Evolutionary conservation across 2,797 vertebrate genomes (phyloP).

Genomic region (Sylvilagus floridanus): DNA sequence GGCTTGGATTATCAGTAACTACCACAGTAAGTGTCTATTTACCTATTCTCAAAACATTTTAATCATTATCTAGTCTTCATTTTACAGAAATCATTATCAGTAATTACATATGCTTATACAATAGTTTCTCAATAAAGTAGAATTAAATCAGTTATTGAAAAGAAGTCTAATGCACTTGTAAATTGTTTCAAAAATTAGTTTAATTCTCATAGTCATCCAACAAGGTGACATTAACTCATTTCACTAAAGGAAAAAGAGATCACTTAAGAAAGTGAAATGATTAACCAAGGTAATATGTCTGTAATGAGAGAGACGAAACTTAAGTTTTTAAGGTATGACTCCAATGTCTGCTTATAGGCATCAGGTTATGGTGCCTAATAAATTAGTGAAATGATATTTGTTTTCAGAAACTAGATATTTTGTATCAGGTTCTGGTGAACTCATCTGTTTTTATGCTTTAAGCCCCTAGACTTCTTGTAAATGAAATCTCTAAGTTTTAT

Average conservation of each 20-base stretch:
- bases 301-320: background rate
- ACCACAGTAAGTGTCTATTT: background rate
- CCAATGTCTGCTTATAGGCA: background rate
- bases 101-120: background rate
- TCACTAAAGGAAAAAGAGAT: background rate
- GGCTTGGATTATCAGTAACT: background rate
- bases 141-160: background rate
- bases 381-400: background rate
- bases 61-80: background rate
- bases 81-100: background rate
- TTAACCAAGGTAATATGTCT: background rate
- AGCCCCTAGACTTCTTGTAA: background rate
- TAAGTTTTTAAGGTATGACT: background rate
- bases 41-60: background rate
- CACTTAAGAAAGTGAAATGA: background rate
- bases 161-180: background rate
- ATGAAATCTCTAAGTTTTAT: background rate
- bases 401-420: background rate
- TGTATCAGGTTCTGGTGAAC: background rate
- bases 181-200: conserved; percentile 18
- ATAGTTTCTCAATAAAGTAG: background rate
- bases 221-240: background rate
- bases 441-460: background rate
- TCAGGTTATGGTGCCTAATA: background rate
- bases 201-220: background rate